Percentiles rank a stretch among this genome's conserved stretches.
These are phyloP conservation scores for Ceratosolen fusciceps DNA, from an alignment of 1,140 invertebrate species.

Conservation along the genomic window DNA sequence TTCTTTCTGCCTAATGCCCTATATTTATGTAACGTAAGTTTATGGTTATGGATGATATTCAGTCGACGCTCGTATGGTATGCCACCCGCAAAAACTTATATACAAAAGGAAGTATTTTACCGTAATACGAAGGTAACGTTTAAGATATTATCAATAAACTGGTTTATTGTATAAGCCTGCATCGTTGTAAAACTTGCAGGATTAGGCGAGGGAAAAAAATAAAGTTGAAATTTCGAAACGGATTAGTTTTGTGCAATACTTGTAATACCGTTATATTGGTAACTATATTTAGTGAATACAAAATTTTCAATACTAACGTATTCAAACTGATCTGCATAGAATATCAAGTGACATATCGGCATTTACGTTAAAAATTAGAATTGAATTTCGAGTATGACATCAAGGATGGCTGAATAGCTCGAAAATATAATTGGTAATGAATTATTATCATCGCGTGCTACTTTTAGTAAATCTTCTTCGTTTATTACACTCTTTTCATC, in stretches of 20 bases:
- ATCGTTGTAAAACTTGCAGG: no score
- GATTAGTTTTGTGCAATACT: not conserved
- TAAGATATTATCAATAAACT: not conserved
- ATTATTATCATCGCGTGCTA: no score
- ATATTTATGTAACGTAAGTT: no score
- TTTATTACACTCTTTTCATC: no score
- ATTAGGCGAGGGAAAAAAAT: not conserved
- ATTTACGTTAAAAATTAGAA: not conserved
- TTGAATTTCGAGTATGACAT: not conserved
- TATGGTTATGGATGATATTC: not conserved
- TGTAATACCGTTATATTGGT: not conserved
- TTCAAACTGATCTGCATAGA: not conserved
- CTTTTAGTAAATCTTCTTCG: no score
- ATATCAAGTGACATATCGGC: not conserved
- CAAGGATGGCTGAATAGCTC: not conserved
- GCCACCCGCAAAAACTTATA: not conserved
- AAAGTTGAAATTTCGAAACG: not conserved
- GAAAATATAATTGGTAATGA: not conserved
- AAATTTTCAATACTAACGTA: not conserved
- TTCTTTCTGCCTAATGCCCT: no score
- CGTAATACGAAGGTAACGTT: not conserved
- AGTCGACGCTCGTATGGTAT: not conserved
- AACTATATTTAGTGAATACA: not conserved
- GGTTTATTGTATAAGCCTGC: no score
- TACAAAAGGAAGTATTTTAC: not conserved